These are phyloP conservation scores for Camponotus vicinus DNA, from an alignment of 1,140 invertebrate species.

Conservation along the genomic window DNA sequence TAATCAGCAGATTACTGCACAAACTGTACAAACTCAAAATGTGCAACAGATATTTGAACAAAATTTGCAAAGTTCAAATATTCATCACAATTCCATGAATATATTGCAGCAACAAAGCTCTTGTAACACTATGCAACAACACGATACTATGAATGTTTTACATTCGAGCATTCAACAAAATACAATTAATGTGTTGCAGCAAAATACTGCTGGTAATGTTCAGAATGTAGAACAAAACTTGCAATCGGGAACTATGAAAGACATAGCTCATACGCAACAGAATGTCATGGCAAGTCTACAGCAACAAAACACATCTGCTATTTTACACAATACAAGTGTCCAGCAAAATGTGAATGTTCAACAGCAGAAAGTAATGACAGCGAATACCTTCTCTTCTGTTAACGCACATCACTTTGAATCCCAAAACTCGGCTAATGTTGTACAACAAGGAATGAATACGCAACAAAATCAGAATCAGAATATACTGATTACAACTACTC, in stretches of 20 bases:
- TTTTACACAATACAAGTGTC: conserved; percentile 72
- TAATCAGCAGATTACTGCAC: conserved; percentile 81
- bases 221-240: conserved; percentile 77
- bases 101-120: conserved; percentile 75
- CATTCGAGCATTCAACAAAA: conserved; percentile 80
- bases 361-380: conserved; percentile 73
- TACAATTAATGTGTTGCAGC: conserved; percentile 80
- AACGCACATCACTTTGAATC: conserved; percentile 73
- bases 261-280: conserved; percentile 67
- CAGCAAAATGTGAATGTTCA: conserved; percentile 75
- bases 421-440: conserved; percentile 63
- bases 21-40: conserved; percentile 83
- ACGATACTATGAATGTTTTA: conserved; percentile 76
- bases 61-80: conserved; percentile 78
- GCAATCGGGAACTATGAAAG: conserved; percentile 69
- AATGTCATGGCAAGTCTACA: conserved; percentile 72
- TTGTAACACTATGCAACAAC: conserved; percentile 72
- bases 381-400: conserved; percentile 71
- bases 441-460: conserved; percentile 68
- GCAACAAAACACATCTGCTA: conserved; percentile 76
- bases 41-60: conserved; percentile 83
- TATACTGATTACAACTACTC: conserved; percentile 80
- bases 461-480: conserved; percentile 80
- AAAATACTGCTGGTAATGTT: conserved; percentile 73
- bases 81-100: conserved; percentile 79